phyloP scores from a whole-genome alignment of 1,140 invertebrate genomes.

The Stegodyphus dumicola region DNA sequence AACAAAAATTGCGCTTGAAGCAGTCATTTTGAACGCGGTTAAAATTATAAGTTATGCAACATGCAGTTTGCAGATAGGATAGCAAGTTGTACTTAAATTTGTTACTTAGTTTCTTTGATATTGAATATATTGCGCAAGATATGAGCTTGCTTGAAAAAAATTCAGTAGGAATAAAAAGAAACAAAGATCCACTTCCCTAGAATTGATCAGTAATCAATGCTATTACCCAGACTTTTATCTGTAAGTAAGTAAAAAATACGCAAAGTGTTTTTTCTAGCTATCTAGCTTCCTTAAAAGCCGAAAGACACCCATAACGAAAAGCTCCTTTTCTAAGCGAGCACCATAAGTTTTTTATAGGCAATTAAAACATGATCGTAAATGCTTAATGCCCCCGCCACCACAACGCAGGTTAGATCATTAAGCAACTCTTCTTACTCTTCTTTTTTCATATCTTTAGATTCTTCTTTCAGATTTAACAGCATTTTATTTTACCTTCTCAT shows the following conservation, averaged over 20 bases:
- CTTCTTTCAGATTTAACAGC: not conserved
- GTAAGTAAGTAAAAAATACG: conserved; percentile 9
- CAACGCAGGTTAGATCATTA: conserved; percentile 56
- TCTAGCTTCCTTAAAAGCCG: conserved; percentile 46
- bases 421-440: conserved; percentile 18
- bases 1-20: no score
- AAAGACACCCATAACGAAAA: conserved; percentile 53
- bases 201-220: conserved; percentile 40
- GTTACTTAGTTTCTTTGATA: no score
- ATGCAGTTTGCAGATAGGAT: no score
- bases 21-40: no score
- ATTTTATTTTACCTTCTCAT: conserved; percentile 50
- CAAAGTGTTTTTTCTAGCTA: conserved; percentile 28
- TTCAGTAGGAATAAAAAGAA: not conserved
- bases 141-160: no score
- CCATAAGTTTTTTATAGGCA: conserved; percentile 57
- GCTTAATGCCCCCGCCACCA: conserved; percentile 47
- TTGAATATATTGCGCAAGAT: no score
- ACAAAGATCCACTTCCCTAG: no score
- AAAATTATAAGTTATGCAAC: no score
- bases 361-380: conserved; percentile 60
- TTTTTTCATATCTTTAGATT: conserved; percentile 31
- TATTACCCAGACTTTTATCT: not conserved
- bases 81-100: no score
- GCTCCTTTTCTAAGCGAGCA: conserved; percentile 31